These are phyloP conservation scores for Silurus meridionalis DNA, from an alignment of 2,113 vertebrate species.

Conservation along the genomic window DNA sequence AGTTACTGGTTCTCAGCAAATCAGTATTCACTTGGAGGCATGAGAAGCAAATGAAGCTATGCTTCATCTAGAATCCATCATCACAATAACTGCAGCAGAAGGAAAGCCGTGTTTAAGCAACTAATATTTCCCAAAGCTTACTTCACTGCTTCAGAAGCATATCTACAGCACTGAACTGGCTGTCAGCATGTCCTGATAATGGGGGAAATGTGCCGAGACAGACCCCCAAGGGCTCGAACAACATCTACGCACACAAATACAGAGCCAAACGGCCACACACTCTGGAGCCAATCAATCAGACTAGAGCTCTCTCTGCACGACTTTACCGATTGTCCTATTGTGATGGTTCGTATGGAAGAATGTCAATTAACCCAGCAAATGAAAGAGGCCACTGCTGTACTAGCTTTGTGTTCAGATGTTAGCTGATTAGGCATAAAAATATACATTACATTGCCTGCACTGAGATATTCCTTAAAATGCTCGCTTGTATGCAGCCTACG, in stretches of 20 bases:
- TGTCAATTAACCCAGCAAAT: constrained; percentile 32
- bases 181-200: constrained; percentile 46
- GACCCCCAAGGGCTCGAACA: constrained; percentile 33
- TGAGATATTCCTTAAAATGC: neutral
- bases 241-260: constrained; percentile 48
- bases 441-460: constrained; percentile 4
- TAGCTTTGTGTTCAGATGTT: neutral
- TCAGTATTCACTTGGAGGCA: constrained; percentile 34
- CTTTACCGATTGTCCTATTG: constrained; percentile 32
- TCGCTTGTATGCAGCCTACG: neutral
- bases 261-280: constrained; percentile 42
- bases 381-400: neutral
- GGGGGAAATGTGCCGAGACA: constrained; percentile 47
- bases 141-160: constrained; percentile 28
- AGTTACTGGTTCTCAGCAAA: constrained; percentile 19
- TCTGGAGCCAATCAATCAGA: constrained; percentile 33
- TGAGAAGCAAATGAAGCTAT: constrained; percentile 35
- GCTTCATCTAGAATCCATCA: constrained; percentile 40
- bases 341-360: constrained; percentile 1
- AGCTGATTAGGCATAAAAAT: constrained; percentile 1
- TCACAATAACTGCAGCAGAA: constrained; percentile 24
- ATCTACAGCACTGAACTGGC: constrained; percentile 31
- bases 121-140: constrained; percentile 44
- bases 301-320: neutral
- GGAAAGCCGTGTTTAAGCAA: constrained; percentile 30